phyloP scores from a whole-genome alignment of 2,888 invertebrate genomes.

The Tipula confusa region DNA sequence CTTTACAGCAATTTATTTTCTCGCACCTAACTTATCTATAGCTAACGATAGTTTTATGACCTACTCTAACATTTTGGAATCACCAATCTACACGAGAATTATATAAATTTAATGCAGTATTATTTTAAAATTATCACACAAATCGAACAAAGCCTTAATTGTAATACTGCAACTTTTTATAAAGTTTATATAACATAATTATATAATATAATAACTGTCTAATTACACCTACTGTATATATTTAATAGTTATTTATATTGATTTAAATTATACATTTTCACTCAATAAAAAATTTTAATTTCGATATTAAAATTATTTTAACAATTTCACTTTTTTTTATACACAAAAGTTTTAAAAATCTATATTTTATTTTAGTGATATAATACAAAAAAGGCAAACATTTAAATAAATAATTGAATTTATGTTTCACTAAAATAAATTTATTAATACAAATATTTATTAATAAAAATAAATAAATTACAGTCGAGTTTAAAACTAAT shows the following conservation, averaged over 20 bases:
- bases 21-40: no score
- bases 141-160: no score
- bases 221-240: not conserved
- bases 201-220: no score
- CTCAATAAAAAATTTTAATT: not conserved
- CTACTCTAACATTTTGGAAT: no score
- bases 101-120: no score
- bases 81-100: no score
- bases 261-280: not conserved
- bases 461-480: constrained; percentile 12
- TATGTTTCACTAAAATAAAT: not conserved
- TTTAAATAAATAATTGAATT: not conserved
- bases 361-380: not conserved
- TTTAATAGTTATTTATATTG: not conserved
- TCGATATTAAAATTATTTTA: not conserved
- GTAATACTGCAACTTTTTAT: no score
- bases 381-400: not conserved
- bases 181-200: no score
- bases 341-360: not conserved
- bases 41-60: no score
- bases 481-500: not conserved
- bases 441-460: not conserved
- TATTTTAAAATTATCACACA: no score
- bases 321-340: not conserved
- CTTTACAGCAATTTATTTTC: no score